These are phyloP conservation scores for Paragorgia papillata DNA, from an alignment of 92 coral and sea anemone species.

Conservation along the genomic window DNA sequence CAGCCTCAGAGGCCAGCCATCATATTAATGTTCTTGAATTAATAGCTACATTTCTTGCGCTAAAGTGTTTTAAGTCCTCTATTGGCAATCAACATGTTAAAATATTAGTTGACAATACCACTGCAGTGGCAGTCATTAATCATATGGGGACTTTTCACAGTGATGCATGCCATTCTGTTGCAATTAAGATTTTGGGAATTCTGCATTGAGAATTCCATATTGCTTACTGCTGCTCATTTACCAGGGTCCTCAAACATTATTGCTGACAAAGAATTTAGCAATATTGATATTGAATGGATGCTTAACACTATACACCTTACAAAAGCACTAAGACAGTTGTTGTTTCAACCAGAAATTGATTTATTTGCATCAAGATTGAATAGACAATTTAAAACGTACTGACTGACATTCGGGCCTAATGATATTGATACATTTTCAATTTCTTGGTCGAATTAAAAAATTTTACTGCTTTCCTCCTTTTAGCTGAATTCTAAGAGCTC, in stretches of 20 bases:
- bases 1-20: background rate
- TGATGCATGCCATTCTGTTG: background rate
- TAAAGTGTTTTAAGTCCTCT: background rate
- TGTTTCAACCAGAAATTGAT: constrained; percentile 44
- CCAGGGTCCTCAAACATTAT: constrained; percentile 20
- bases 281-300: constrained; percentile 57
- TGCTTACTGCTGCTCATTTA: constrained; percentile 11
- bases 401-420: constrained; percentile 54
- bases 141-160: background rate
- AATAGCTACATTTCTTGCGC: background rate
- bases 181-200: background rate
- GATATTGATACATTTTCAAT: constrained; percentile 58
- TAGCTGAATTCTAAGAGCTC: constrained; percentile 48
- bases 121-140: constrained; percentile 5
- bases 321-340: constrained; percentile 27
- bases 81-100: background rate
- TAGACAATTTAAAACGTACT: constrained; percentile 44
- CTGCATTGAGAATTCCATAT: constrained; percentile 1
- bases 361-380: constrained; percentile 56
- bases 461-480: constrained; percentile 67
- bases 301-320: constrained; percentile 32
- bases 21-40: constrained; percentile 25
- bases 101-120: background rate
- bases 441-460: constrained; percentile 38
- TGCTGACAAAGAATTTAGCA: constrained; percentile 54